Evolutionary conservation across 2,113 vertebrate genomes (phyloP).

Genomic region (Gobiocypris rarus): DNA sequence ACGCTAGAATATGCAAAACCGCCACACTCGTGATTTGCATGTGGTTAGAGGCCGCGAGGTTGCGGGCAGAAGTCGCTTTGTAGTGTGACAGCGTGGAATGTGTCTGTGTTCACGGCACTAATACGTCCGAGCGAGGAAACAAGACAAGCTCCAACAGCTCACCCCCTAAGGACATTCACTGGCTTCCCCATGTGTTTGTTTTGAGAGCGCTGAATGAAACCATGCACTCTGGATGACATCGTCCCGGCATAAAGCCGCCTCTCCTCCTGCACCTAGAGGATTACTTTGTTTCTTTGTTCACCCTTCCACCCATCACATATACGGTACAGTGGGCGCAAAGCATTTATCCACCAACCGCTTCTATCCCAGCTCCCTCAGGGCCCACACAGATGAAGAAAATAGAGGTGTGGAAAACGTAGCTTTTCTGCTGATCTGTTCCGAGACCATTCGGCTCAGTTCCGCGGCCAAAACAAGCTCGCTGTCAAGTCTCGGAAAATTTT

Average conservation of each 20-base stretch:
- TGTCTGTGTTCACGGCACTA: conserved; percentile 50
- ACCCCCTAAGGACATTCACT: conserved; percentile 32
- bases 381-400: conserved; percentile 22
- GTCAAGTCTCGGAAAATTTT: conserved; percentile 43
- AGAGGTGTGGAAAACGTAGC: conserved; percentile 14
- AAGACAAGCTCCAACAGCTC: conserved; percentile 55
- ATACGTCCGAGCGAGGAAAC: conserved; percentile 37
- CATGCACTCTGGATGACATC: conserved; percentile 39
- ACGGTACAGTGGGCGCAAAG: not conserved
- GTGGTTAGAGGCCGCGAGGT: conserved; percentile 22
- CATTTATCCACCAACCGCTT: conserved; percentile 15
- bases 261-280: conserved; percentile 29
- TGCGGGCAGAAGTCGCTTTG: conserved; percentile 49
- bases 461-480: conserved; percentile 45
- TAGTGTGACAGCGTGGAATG: conserved; percentile 44
- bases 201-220: conserved; percentile 39
- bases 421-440: conserved; percentile 43
- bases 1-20: conserved; percentile 54
- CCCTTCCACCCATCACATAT: not conserved
- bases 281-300: conserved; percentile 40
- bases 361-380: not conserved
- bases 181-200: conserved; percentile 40
- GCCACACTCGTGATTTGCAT: conserved; percentile 52
- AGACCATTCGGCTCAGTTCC: conserved; percentile 31
- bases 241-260: conserved; percentile 18